Evolutionary conservation across 2,113 vertebrate species (phyloP).

Genomic region (Stegostoma tigrinum): DNA sequence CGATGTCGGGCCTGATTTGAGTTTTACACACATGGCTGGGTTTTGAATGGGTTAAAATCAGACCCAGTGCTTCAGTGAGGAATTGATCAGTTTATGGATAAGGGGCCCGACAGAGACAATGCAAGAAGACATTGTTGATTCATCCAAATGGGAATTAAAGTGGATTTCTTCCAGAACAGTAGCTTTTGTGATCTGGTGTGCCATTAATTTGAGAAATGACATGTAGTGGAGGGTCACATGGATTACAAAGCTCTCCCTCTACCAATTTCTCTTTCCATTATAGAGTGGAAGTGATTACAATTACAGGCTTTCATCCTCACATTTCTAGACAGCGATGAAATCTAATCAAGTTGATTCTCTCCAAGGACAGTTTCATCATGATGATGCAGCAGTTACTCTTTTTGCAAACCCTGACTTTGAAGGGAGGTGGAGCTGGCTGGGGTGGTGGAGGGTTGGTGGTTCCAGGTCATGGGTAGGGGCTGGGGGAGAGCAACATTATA

Average conservation of each 20-base stretch:
- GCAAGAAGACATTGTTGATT: neutral
- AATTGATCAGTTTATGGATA: neutral
- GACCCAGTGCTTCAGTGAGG: neutral
- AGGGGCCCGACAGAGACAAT: neutral
- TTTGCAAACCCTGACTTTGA: neutral
- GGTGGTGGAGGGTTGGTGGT: no score
- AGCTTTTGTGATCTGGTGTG: neutral
- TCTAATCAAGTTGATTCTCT: neutral
- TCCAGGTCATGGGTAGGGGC: no score
- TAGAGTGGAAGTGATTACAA: neutral
- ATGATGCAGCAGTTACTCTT: neutral
- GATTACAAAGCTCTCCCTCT: neutral
- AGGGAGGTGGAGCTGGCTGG: neutral
- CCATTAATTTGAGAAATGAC: neutral
- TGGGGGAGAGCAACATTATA: neutral
- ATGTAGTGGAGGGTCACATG: neutral
- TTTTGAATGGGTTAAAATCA: no score
- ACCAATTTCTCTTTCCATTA: neutral
- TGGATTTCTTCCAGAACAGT: neutral
- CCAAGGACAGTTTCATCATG: no score
- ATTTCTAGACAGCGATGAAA: no score
- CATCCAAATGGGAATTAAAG: neutral
- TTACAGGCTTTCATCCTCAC: neutral
- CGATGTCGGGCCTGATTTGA: neutral
- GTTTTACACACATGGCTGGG: no score